These are phyloP conservation scores for human DNA, from an alignment of 2,113 vertebrate species.

Conservation along the genomic window DNA sequence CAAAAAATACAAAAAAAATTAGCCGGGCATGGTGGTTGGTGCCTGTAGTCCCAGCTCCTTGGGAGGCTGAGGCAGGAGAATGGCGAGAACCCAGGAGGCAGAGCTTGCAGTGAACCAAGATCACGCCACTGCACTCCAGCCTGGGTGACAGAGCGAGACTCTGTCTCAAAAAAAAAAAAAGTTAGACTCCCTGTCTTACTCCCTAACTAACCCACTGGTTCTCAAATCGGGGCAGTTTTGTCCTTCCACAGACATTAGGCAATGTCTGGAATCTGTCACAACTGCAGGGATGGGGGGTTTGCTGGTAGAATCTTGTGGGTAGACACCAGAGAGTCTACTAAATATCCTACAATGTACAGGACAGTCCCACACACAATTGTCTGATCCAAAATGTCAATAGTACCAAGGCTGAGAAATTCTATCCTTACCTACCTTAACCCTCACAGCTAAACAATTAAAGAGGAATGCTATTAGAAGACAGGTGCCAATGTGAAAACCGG, in stretches of 20 bases:
- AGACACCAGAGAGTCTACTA: neutral
- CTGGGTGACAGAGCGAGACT: too few relatives aligned
- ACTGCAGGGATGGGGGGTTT: neutral
- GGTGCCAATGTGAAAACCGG: neutral
- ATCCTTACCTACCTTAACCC: neutral
- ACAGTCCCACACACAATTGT: neutral
- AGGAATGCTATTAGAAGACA: neutral
- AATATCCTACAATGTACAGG: neutral
- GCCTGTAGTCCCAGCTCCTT: too few relatives aligned
- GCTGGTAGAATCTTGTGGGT: neutral
- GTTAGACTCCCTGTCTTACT: too few relatives aligned
- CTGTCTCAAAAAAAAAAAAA: neutral
- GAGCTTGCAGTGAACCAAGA: too few relatives aligned
- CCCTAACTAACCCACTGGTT: neutral
- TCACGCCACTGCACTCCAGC: too few relatives aligned
- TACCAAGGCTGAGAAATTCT: neutral
- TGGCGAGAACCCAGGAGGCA: too few relatives aligned
- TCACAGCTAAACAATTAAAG: neutral
- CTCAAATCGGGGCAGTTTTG: neutral
- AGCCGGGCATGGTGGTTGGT: too few relatives aligned
- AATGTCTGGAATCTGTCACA: neutral
- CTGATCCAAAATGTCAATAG: neutral
- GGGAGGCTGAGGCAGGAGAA: too few relatives aligned
- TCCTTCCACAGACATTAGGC: neutral
- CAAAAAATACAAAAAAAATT: too few relatives aligned